Conservation (phyloP, 2,888 invertebrate species). For the Polydrusus tereticollis region DNA sequence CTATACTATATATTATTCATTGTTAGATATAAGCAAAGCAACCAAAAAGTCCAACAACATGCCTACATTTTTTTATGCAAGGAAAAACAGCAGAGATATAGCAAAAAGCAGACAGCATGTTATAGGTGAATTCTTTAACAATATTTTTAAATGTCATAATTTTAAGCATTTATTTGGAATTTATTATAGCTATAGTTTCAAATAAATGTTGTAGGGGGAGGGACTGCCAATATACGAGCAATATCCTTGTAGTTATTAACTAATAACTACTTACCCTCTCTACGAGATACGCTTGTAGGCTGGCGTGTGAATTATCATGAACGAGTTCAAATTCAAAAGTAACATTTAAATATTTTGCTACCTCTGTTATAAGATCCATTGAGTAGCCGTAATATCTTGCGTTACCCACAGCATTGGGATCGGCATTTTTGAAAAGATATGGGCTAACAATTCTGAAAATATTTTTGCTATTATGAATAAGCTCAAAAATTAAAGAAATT, state of each 20-base stretch:
- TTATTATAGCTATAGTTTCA: no score
- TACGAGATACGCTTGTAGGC: conserved; percentile 78
- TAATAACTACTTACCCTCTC: conserved; percentile 76
- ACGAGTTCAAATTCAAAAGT: conserved; percentile 73
- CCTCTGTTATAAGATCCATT: conserved; percentile 81
- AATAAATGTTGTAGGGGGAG: no score
- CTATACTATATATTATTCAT: no score
- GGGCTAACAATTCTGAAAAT: conserved; percentile 76
- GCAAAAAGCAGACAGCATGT: no score
- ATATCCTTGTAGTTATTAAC: conserved; percentile 88
- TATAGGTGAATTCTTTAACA: no score
- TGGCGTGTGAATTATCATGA: conserved; percentile 78
- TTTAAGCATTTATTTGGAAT: no score
- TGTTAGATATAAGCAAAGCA: no score
- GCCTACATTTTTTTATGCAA: no score
- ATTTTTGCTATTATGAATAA: no score
- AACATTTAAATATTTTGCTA: conserved; percentile 54
- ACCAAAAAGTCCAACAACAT: no score
- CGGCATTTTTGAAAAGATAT: conserved; percentile 73
- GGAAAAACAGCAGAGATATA: no score
- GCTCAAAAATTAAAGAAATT: not conserved
- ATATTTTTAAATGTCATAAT: no score
- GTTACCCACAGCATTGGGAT: conserved; percentile 74
- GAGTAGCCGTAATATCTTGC: conserved; percentile 90
- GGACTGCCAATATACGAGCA: not conserved